Base-by-base conservation (phyloP, 2,888 invertebrate genomes). In the Galeopsomyia nigrocyanea region DNA sequence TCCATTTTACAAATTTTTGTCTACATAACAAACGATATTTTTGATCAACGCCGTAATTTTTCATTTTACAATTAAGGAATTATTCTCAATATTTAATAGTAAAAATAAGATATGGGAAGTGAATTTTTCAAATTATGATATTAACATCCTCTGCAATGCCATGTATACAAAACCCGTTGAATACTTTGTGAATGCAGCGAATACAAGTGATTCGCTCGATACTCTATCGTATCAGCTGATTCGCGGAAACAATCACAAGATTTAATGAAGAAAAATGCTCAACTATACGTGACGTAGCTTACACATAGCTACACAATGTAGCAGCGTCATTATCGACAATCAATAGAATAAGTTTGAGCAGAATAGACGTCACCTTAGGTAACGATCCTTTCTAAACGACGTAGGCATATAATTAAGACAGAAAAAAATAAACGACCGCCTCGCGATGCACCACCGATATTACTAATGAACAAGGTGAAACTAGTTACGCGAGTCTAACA, bases 1-100 rank as follows among this genome's bases (percentile, higher is more conserved):
- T 75, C 61, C 64, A 69, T 72, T 76, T 77, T 74, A 71, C 39
- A 53, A 56, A 62, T 14, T n/a, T 14, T 39, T 64, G 21, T 64
- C 64, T 64, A 39, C 53, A 60, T 60, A 73, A 73, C 46, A 51
- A 67, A 47, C 2, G n/a, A 31, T 50, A 2, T 22, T n/a, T 50
- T 16, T n/a, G n/a, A 31, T 47, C 13, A 39, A 39, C 7, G 39
- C 10, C 68, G 49, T 57, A 58, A n/a, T 51, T 39, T 39, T 39
- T 39, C 10, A 39, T 39, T 3, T 26, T 3, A 3, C 39, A 39
- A 10, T 10, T 39, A 5, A 39, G 39, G 3, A 3, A 26, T 3
- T 26, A 26, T 26, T 3, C 5, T 26, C 5, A n/a, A 26, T 26
- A 26, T 26, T 26, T 26, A 26, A 26, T 26, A 2, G 5, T 26